These are phyloP conservation scores for Chionomys nivalis DNA, from an alignment of 2,113 vertebrate species.

Conservation along the genomic window DNA sequence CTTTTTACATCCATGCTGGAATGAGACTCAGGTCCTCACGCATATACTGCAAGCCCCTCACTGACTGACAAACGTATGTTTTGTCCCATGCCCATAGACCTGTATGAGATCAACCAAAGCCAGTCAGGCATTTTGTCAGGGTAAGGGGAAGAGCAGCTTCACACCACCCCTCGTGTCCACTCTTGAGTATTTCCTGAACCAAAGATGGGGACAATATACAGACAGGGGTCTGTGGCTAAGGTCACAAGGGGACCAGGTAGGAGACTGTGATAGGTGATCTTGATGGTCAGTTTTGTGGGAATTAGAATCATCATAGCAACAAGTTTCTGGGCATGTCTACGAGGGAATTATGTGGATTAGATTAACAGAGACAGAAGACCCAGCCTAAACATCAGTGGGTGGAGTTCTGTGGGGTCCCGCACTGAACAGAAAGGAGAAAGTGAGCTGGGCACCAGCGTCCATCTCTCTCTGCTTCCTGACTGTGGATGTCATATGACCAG, in stretches of 20 bases:
- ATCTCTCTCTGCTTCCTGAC: neutral
- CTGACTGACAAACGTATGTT: accelerated
- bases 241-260: neutral
- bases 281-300: neutral
- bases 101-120: neutral
- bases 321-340: neutral
- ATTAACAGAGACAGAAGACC: neutral
- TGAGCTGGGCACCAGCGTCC: no score
- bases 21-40: neutral
- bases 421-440: neutral
- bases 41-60: no score
- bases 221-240: neutral
- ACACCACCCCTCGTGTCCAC: neutral
- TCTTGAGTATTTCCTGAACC: neutral
- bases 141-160: neutral
- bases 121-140: no score
- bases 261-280: neutral
- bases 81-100: accelerated
- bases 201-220: neutral
- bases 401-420: neutral
- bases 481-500: neutral
- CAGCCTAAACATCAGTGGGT: neutral
- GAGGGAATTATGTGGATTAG: neutral
- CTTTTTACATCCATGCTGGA: neutral
- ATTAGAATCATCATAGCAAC: neutral